These are phyloP conservation scores for Cranoglanis bouderius DNA, from an alignment of 2,113 vertebrate species.

Conservation along the genomic window DNA sequence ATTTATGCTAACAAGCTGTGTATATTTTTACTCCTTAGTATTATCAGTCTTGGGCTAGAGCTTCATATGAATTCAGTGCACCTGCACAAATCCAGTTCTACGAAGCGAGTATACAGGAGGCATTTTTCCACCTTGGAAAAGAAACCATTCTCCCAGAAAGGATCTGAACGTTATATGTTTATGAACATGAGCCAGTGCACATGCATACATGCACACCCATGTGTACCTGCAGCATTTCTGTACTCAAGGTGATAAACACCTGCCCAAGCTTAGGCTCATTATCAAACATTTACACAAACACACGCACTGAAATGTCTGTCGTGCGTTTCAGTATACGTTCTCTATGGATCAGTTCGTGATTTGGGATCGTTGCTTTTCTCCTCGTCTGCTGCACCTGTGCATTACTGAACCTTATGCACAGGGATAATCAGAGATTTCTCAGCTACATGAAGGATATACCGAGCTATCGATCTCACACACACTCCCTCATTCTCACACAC, in stretches of 20 bases:
- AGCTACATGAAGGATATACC: constrained; percentile 4
- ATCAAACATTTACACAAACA: constrained; percentile 15
- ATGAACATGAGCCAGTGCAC: background rate
- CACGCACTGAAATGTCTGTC: background rate
- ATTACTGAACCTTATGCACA: background rate
- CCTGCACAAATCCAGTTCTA: background rate
- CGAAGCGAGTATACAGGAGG: background rate
- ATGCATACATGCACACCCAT: constrained; percentile 3
- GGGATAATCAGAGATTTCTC: constrained; percentile 23
- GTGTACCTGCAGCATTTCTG: constrained; percentile 46
- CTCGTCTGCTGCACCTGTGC: background rate
- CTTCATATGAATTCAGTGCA: background rate
- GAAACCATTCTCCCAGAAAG: constrained; percentile 8
- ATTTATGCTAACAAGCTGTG: background rate
- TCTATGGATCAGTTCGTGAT: constrained; percentile 34
- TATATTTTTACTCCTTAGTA: background rate
- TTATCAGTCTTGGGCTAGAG: background rate
- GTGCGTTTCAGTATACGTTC: constrained; percentile 1
- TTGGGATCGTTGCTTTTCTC: background rate
- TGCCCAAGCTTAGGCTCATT: constrained; percentile 43
- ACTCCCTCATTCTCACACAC: background rate
- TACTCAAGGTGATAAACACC: constrained; percentile 51
- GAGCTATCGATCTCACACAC: background rate
- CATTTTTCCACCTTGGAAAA: background rate
- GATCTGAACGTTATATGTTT: background rate